phyloP scores from a whole-genome alignment of 2,797 vertebrate species.

The Limosa lapponica region DNA sequence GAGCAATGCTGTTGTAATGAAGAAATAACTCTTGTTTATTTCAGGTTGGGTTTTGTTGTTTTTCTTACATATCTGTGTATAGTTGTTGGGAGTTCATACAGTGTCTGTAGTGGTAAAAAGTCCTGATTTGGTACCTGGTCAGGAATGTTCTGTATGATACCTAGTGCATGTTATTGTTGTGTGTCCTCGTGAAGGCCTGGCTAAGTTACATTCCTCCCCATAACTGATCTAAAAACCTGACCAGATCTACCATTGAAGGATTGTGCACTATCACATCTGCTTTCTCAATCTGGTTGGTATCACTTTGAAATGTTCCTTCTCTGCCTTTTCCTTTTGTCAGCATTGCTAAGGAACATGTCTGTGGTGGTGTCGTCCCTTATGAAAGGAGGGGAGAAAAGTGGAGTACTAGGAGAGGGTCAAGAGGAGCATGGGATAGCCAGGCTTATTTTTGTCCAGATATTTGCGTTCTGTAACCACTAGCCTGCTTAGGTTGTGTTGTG shows the following conservation, averaged over 20 bases:
- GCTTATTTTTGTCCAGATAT: neutral
- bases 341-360: neutral
- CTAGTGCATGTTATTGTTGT: fast-evolving
- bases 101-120: neutral
- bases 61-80: neutral
- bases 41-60: neutral
- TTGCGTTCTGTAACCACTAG: neutral
- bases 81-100: neutral
- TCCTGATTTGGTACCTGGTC: neutral
- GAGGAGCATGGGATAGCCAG: neutral
- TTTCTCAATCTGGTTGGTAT: neutral
- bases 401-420: neutral
- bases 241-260: neutral
- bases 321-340: neutral
- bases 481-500: neutral
- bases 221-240: neutral
- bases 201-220: neutral
- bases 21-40: neutral
- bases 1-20: neutral
- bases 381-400: neutral
- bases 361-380: neutral
- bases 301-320: neutral
- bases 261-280: neutral
- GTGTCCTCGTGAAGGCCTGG: neutral
- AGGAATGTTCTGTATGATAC: neutral